Conservation (phyloP, 2,797 vertebrate genomes). For the Pogoniulus pusillus region DNA sequence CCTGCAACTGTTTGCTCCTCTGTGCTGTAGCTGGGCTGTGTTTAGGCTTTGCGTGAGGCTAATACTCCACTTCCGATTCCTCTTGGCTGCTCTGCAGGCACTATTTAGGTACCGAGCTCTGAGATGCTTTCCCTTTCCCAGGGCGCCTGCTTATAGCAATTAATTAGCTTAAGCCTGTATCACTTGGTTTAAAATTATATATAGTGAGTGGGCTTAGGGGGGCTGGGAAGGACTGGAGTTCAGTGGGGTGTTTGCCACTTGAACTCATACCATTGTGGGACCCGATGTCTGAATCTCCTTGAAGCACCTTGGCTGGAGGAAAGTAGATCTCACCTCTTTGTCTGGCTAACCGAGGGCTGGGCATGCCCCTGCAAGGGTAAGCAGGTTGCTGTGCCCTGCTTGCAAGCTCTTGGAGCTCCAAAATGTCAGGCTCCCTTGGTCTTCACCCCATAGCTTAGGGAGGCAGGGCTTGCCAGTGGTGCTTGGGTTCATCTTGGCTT, state of each 20-base stretch:
- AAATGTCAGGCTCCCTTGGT: neutral
- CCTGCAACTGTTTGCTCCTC: constrained; percentile 38
- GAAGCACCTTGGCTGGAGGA: neutral
- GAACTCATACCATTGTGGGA: neutral
- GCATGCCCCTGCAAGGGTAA: fast-evolving
- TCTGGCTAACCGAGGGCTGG: neutral
- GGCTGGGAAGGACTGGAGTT: neutral
- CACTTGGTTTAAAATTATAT: constrained; percentile 54
- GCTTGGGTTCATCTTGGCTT: fast-evolving
- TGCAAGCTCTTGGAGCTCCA: neutral
- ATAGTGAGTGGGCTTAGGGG: neutral
- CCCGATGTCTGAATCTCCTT: neutral
- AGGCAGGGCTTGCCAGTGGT: neutral
- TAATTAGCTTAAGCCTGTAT: constrained; percentile 53
- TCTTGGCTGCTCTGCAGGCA: constrained; percentile 36
- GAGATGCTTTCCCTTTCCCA: constrained; percentile 62
- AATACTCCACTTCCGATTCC: constrained; percentile 63
- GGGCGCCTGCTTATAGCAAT: constrained; percentile 62
- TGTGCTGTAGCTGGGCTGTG: neutral
- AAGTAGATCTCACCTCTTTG: neutral
- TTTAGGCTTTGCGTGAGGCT: constrained; percentile 50
- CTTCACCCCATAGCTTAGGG: neutral
- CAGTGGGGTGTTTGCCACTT: neutral
- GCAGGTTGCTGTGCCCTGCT: neutral
- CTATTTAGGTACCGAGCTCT: constrained; percentile 55